A percentile compares a stretch with the other conserved stretches of the same genome.
Evolutionary conservation across 1,140 invertebrate species (phyloP).

Genomic region (Thaumetopoea pityocampa): DNA sequence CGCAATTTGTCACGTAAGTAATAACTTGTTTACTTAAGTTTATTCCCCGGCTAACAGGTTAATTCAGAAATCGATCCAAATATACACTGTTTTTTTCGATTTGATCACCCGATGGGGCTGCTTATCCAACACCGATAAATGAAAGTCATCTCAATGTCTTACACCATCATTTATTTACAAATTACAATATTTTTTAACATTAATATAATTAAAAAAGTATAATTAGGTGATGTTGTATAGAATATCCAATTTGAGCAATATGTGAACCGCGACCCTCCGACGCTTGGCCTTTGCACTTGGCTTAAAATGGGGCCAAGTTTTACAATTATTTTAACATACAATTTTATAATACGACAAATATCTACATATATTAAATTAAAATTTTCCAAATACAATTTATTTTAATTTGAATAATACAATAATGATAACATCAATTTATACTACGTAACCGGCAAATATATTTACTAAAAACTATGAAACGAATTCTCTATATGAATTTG

Average conservation of each 20-base stretch:
- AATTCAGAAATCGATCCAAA: no score
- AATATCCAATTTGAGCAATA: constrained; percentile 17
- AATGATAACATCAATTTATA: no score
- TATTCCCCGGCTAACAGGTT: no score
- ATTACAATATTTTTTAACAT: constrained; percentile 44
- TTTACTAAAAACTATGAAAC: no score
- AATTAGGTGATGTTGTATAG: constrained; percentile 28
- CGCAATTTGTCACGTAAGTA: no score
- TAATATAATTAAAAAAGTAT: constrained; percentile 37
- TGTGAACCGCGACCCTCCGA: no score
- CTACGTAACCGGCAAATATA: no score
- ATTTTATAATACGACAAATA: not conserved
- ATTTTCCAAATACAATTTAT: not conserved
- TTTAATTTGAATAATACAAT: no score
- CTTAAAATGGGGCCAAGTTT: not conserved
- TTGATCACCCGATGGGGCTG: no score
- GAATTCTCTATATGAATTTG: no score
- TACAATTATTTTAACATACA: not conserved
- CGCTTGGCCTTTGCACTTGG: not conserved
- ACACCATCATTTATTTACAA: constrained; percentile 66
- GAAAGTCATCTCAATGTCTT: constrained; percentile 42
- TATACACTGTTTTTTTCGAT: no score
- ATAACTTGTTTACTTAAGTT: no score
- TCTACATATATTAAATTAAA: not conserved
- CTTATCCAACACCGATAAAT: constrained; percentile 12